Base-by-base conservation (phyloP, 1,140 invertebrate species). In the Sitophilus oryzae region DNA sequence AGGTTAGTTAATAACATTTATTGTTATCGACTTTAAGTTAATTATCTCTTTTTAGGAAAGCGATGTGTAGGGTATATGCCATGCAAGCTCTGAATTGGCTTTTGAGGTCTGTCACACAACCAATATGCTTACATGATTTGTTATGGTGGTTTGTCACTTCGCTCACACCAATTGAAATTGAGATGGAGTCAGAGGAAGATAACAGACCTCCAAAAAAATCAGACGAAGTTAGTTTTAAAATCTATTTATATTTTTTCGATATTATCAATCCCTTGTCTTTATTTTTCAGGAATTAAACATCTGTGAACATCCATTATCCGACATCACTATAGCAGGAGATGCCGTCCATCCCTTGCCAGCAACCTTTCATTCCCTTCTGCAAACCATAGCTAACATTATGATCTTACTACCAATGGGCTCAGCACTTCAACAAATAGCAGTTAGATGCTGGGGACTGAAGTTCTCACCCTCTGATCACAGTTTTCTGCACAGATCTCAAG, bases 41-140 rank as follows among this genome's bases (percentile, higher is more conserved):
- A 18, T 54, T 47, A 38, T 23, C 41, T 14, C 46, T 37, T 54
- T 60, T 37, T 22, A 74, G 89, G 45, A 88, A 90, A 64, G 85
- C 91, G 5, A 84, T 89, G 1, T 93, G 89, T 67, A 75, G 92
- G 56, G 85, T 91, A 6, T 93, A 91, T 68, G 90, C 89, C 1
- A 85, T 93, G 79, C 85, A 86, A 82, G 92, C 93, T 0, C 77
- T 98, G 44, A 96, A 96, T 70, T 99, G 95, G 95, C 71, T 99
- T 3, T 75, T 98, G 2, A 80, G 91, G 56, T 91, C 85, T 53
- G 91, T 96, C 1, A 94, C 91, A 0, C 90, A 95, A 70, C 86
- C 92, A 4, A 84, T 85, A 5, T 90, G 88, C 69, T 76, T 96
- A 6, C 94, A 97, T 66, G 94, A 97, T 71, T 75, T 97, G 0